These are phyloP conservation scores for Strigamia maritima DNA, from an alignment of 2,888 invertebrate genomes.

Conservation along the genomic window DNA sequence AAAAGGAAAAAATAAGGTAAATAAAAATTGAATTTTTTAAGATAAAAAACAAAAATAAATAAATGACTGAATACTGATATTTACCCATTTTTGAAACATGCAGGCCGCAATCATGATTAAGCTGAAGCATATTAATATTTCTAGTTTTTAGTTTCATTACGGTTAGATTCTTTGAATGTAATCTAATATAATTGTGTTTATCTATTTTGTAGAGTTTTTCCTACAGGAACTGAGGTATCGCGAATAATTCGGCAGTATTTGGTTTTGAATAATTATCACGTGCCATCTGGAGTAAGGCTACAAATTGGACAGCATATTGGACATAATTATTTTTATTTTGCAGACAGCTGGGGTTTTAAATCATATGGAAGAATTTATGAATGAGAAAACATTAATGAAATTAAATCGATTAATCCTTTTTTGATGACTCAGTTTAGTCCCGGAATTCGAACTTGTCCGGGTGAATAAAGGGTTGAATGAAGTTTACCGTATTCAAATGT, in stretches of 20 bases:
- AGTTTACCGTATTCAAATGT: too few species aligned
- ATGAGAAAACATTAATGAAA: constrained; percentile 49
- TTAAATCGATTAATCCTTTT: constrained; percentile 53
- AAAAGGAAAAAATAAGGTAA: too few species aligned
- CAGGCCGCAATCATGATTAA: background rate
- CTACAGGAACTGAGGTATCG: constrained; percentile 52
- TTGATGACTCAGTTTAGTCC: constrained; percentile 57
- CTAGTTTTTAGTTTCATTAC: background rate
- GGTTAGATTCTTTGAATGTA: background rate
- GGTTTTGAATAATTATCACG: constrained; percentile 52
- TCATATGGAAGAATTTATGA: constrained; percentile 50
- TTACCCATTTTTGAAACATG: constrained; percentile 10
- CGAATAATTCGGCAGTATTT: constrained; percentile 51
- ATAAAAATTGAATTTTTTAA: too few species aligned
- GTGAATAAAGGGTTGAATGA: too few species aligned
- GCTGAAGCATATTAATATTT: background rate
- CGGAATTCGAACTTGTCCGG: constrained; percentile 59
- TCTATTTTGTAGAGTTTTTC: constrained; percentile 49
- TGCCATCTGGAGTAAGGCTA: constrained; percentile 52
- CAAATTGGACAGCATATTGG: background rate
- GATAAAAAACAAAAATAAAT: background rate
- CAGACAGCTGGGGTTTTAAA: constrained; percentile 54
- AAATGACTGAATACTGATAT: background rate
- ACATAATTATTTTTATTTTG: constrained; percentile 24
- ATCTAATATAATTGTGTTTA: background rate